Evolutionary conservation across 1,140 invertebrate species (phyloP).

Genomic region (Alviniconcha marisindica): DNA sequence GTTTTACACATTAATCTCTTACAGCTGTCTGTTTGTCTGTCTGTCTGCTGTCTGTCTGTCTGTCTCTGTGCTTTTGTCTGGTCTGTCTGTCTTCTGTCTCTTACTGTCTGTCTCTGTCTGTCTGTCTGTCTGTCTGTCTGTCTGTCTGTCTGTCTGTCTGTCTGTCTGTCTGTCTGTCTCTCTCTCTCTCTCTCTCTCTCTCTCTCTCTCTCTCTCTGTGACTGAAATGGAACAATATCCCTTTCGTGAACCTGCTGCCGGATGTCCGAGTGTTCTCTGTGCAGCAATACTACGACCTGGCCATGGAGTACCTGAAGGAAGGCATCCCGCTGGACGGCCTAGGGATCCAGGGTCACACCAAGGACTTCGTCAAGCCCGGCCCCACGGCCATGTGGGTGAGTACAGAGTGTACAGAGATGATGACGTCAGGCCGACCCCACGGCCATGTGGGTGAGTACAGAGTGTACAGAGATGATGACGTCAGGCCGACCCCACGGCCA

Average conservation of each 20-base stretch:
- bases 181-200: neutral
- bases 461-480: too few relatives aligned
- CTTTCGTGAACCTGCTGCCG: neutral
- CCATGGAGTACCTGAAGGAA: conserved; percentile 2
- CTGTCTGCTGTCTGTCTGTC: too few relatives aligned
- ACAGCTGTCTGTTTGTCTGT: too few relatives aligned
- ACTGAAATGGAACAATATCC: too few relatives aligned
- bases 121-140: neutral
- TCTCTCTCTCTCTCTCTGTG: neutral
- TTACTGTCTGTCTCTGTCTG: neutral
- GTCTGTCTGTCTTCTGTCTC: too few relatives aligned
- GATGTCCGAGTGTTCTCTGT: neutral
- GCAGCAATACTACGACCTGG: conserved; percentile 2
- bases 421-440: too few relatives aligned
- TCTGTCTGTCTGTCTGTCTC: too few relatives aligned
- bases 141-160: neutral
- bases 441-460: too few relatives aligned
- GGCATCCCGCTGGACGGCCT: conserved; percentile 23
- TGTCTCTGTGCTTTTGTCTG: too few relatives aligned
- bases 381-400: conserved; percentile 27
- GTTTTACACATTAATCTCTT: too few relatives aligned
- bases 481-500: too few relatives aligned
- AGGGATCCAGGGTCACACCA: conserved; percentile 32
- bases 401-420: too few relatives aligned
- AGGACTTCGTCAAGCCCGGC: conserved; percentile 21